Evolutionary conservation across 2,113 vertebrate species (phyloP).

Genomic region (Plecotus auritus): DNA sequence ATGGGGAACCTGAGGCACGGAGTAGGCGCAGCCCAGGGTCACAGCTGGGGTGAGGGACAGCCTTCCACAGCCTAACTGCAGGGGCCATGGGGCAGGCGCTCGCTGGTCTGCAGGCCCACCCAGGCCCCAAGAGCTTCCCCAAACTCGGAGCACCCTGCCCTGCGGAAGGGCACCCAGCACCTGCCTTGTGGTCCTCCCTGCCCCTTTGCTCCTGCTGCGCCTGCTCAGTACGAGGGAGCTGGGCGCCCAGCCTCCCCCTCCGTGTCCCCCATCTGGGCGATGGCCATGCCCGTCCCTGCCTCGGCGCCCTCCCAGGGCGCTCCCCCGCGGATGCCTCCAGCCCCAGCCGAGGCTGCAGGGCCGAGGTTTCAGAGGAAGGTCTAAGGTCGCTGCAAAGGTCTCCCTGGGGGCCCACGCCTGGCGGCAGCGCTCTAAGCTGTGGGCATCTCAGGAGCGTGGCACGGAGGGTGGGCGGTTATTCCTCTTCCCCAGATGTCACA

Average conservation of each 20-base stretch:
- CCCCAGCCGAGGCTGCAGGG: not conserved
- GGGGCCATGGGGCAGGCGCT: accelerated
- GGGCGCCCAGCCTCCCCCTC: not conserved
- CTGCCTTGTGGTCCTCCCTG: not conserved
- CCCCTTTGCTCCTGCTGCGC: not conserved
- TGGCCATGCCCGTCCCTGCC: accelerated
- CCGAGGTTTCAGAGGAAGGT: no score
- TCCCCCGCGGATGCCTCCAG: not conserved
- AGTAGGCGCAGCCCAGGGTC: not conserved
- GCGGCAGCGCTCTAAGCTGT: no score
- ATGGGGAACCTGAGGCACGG: not conserved
- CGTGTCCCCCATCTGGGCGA: not conserved
- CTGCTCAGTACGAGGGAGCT: not conserved
- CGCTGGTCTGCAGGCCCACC: accelerated
- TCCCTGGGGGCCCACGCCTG: no score
- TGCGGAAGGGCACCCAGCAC: not conserved
- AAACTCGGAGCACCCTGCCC: not conserved
- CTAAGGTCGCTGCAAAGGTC: no score
- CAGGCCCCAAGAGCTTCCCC: not conserved
- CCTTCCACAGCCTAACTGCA: not conserved
- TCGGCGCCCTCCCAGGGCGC: not conserved
- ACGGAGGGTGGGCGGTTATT: not conserved
- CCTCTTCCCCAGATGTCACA: not conserved
- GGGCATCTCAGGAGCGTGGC: no score
- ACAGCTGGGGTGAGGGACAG: accelerated